These are phyloP conservation scores for Malurus leucopterus DNA, from an alignment of 2,797 vertebrate genomes.

Conservation along the genomic window DNA sequence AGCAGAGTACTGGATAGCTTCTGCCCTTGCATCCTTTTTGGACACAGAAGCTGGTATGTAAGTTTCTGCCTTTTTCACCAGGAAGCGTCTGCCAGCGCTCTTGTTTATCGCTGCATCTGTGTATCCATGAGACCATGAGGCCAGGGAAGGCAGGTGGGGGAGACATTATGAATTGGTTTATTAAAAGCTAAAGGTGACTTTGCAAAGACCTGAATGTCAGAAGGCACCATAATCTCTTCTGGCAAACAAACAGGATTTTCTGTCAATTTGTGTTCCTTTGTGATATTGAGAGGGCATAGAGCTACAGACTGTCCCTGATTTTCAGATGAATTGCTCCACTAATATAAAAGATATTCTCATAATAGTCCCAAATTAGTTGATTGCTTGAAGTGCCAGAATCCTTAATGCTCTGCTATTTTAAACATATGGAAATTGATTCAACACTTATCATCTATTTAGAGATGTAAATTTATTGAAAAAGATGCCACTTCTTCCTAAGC, in stretches of 20 bases:
- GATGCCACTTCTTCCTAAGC: slow-evolving; percentile 39
- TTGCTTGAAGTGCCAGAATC: slow-evolving; percentile 49
- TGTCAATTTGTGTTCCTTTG: background rate
- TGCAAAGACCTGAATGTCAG: background rate
- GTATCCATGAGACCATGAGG: rapidly evolving
- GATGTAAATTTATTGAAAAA: slow-evolving; percentile 60
- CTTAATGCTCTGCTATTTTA: slow-evolving; percentile 56
- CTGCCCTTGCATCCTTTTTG: background rate
- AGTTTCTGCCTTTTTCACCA: background rate
- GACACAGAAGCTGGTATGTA: background rate
- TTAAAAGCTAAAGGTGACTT: background rate
- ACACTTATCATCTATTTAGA: slow-evolving; percentile 48
- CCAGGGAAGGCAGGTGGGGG: background rate
- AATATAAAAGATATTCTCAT: slow-evolving; percentile 35
- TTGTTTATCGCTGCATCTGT: background rate
- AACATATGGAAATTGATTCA: slow-evolving; percentile 56
- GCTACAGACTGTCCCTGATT: background rate
- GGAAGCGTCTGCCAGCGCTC: background rate
- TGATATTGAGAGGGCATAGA: background rate
- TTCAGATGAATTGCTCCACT: slow-evolving; percentile 18
- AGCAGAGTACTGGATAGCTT: background rate
- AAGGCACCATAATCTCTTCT: background rate
- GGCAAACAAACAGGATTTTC: background rate
- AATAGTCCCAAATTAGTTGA: slow-evolving; percentile 51
- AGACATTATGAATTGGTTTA: background rate